Evolutionary conservation across 2,888 invertebrate species (phyloP), one percentile per base, ranked within the genome.

Genomic region (Calameuta filiformis): DNA sequence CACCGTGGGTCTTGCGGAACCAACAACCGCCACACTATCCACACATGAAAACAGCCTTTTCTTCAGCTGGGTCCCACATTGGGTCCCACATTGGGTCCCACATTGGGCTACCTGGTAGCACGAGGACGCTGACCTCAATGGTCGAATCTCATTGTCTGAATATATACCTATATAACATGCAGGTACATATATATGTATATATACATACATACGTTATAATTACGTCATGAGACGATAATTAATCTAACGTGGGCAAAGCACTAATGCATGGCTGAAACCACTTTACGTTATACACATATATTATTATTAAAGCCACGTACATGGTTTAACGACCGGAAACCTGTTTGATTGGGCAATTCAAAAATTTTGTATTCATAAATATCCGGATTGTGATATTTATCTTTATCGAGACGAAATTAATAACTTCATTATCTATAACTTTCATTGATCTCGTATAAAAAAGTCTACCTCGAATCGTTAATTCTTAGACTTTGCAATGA

Each of bases 41-140:
- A 56, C 33, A 31, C 33, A 71, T 23, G 71, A 71, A 71, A 71
- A 71, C 71, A 71, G 71, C 71, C 71, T 71, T 34, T 34, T 71
- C 34, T 31, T 34, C 34, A 31, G 56, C 56, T 1, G 15, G 56
- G 23, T 56, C 56, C 56, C 56, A 31, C 31, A 31, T 31, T 9
- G 15, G 56, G 23, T 56, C 56, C 56, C 56, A 31, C 31, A 31
- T 31, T 9, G 15, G 56, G 23, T 56, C 56, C 56, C 56, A 56
- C 56, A 56, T 23, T 56, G 9, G 56, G 56, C 23, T 56, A 56
- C 56, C 56, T 56, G 56, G 56, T 56, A 56, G 56, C 56, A 0
- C 23, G 56, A 56, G 56, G 56, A 56, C 56, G 23, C 56, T 56
- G 56, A 56, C 56, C 56, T 56, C 56, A 2, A 56, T 56, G 56